Evolutionary conservation across 2,113 vertebrate genomes (phyloP).

Genomic region (Pongo abelii): DNA sequence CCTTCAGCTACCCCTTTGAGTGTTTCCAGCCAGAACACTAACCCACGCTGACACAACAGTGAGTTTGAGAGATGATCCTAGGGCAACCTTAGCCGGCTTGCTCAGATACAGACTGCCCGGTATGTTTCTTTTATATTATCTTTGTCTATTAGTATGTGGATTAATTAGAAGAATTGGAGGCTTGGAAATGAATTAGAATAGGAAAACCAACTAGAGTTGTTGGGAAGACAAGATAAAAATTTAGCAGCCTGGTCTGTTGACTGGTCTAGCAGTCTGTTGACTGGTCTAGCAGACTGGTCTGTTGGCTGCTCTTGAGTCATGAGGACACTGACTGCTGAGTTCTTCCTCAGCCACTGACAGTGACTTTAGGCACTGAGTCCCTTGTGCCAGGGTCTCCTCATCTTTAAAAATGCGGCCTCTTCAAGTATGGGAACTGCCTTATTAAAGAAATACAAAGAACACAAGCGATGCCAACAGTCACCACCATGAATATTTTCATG

Average conservation of each 20-base stretch:
- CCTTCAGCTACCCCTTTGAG: not conserved
- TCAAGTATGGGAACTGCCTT: not conserved
- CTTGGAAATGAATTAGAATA: not conserved
- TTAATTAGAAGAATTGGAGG: not conserved
- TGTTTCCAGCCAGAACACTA: not conserved
- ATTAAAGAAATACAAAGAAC: not conserved
- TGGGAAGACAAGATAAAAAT: not conserved
- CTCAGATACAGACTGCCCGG: not conserved
- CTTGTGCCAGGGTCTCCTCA: not conserved
- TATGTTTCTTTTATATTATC: not conserved
- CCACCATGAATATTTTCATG: not conserved
- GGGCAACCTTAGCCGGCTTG: not conserved
- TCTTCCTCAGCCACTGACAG: not conserved
- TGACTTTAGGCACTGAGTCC: not conserved
- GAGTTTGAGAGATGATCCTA: not conserved
- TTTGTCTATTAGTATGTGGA: not conserved
- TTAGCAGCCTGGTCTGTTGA: not conserved
- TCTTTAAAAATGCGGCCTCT: not conserved
- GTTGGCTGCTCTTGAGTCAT: not conserved
- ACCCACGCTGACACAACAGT: not conserved
- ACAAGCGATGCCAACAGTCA: not conserved
- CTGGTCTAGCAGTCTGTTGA: too few relatives aligned
- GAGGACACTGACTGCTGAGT: not conserved
- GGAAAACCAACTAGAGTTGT: not conserved
- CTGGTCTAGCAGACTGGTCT: too few relatives aligned